Evolutionary conservation across 2,797 vertebrate genomes (phyloP), one percentile per base, ranked within the genome.

Genomic region (Chanos chanos): DNA sequence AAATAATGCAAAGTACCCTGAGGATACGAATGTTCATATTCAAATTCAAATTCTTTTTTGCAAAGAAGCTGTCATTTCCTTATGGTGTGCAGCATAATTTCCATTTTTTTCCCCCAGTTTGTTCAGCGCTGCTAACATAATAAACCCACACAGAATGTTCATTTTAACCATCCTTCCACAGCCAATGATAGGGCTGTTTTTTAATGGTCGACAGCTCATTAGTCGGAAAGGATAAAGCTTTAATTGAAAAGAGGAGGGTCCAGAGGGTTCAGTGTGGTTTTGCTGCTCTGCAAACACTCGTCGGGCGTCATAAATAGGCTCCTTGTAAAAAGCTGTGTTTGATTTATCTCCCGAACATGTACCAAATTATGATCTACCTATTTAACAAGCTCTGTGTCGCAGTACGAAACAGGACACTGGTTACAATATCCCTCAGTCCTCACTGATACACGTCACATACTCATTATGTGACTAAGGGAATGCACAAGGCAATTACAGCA

Each of bases 281-380:
- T 45, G 59, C 43, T 41, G 74, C 45, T 44, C 57, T 47, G 12
- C 40, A 52, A 4, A 18, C 34, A 69, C 78, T 74, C 73, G 83
- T 80, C 74, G 72, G 9, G 49, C 41, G 41, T 48, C 71, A 66
- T 71, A 71, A 78, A 77, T 66, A 65, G 54, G 75, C 57, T 41
- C 45, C 67, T 61, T 54, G 64, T 72, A 52, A 64, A 65, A 41
- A 66, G 43, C 9, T 6, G 15, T 52, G 21, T 41, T 34, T 70
- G 59, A 83, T 81, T 87, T 77, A 78, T 62, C 15, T 30, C 40
- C 33, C 28, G 25, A 65, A 69, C 15, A n/a, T 56, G 72, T 4
- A 51, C 28, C 10, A 60, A 70, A 76, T 74, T 64, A 74, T 68
- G 57, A 58, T 30, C 50, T 52, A 34, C 65, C 37, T 65, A 66